Evolutionary conservation across 2,113 vertebrate genomes (phyloP).

Genomic region (Menidia beryllina): DNA sequence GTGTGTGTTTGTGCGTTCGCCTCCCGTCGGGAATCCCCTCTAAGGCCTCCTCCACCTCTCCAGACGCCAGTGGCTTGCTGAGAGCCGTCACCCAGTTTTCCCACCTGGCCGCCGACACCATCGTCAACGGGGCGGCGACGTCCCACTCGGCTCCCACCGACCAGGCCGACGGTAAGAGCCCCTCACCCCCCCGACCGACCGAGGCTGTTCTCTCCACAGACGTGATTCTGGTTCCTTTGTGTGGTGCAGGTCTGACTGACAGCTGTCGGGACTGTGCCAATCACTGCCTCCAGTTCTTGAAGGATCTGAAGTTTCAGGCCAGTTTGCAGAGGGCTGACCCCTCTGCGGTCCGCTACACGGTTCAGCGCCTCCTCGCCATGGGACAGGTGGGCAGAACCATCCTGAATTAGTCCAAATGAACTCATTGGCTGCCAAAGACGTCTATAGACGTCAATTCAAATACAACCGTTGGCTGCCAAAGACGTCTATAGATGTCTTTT

Average conservation of each 20-base stretch:
- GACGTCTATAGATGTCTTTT: too few species aligned
- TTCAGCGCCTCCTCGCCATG: constrained; percentile 84
- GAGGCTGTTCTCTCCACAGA: too few species aligned
- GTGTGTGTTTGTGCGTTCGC: background rate
- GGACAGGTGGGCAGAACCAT: constrained; percentile 89
- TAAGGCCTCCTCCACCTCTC: fast-evolving
- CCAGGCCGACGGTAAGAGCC: constrained; percentile 89
- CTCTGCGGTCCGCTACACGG: constrained; percentile 51
- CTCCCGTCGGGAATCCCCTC: background rate
- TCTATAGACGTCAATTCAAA: too few species aligned
- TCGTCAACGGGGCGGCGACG: constrained; percentile 87
- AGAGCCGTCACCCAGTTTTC: constrained; percentile 87
- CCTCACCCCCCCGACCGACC: too few species aligned
- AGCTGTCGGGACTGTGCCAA: constrained; percentile 88
- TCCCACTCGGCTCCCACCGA: constrained; percentile 88
- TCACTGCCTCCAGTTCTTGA: constrained; percentile 85
- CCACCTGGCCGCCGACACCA: constrained; percentile 89
- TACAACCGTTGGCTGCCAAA: too few species aligned
- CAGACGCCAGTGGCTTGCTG: constrained; percentile 86
- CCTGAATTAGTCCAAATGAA: too few species aligned
- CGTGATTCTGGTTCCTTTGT: background rate
- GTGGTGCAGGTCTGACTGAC: constrained; percentile 83
- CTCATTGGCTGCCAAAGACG: too few species aligned
- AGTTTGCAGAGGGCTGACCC: constrained; percentile 79
- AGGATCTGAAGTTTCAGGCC: constrained; percentile 84